phyloP scores from a whole-genome alignment of 1,140 invertebrate species.

The Conopomorpha cramerella region DNA sequence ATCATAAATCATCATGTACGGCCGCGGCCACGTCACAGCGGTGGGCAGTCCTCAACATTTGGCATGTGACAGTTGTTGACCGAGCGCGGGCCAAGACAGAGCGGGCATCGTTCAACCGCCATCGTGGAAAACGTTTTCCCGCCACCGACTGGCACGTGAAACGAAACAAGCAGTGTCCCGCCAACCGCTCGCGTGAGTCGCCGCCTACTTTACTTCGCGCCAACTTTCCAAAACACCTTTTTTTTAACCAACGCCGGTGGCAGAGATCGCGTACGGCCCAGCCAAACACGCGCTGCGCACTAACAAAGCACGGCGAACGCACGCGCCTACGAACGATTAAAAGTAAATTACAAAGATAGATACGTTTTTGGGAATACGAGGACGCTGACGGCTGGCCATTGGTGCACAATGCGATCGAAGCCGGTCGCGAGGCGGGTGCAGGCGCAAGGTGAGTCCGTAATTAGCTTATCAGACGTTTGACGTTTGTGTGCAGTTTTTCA shows the following conservation, averaged over 20 bases:
- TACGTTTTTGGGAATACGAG: background rate
- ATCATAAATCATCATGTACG: background rate
- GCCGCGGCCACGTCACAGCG: background rate
- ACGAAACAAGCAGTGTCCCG: conserved; percentile 49
- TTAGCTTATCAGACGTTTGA: background rate
- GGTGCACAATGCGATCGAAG: conserved; percentile 59
- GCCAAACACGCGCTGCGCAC: too few species aligned
- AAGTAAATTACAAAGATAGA: too few species aligned
- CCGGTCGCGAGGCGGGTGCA: conserved; percentile 60
- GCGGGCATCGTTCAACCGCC: conserved; percentile 49
- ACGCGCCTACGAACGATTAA: too few species aligned
- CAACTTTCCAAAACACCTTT: conserved; percentile 32
- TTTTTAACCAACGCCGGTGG: too few species aligned
- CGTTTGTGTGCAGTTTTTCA: background rate
- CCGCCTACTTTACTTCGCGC: conserved; percentile 20
- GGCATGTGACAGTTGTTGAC: conserved; percentile 23
- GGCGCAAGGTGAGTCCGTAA: conserved; percentile 50
- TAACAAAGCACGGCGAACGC: too few species aligned
- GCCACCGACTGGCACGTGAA: conserved; percentile 26
- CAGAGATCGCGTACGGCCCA: too few species aligned
- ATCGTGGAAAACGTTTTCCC: conserved; percentile 57
- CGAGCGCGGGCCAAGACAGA: conserved; percentile 38
- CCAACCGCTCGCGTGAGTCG: conserved; percentile 50
- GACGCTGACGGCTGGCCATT: conserved; percentile 5
- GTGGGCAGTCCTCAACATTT: background rate